Base-by-base conservation (phyloP, 2,113 vertebrate species). In the Raphicerus campestris region DNA sequence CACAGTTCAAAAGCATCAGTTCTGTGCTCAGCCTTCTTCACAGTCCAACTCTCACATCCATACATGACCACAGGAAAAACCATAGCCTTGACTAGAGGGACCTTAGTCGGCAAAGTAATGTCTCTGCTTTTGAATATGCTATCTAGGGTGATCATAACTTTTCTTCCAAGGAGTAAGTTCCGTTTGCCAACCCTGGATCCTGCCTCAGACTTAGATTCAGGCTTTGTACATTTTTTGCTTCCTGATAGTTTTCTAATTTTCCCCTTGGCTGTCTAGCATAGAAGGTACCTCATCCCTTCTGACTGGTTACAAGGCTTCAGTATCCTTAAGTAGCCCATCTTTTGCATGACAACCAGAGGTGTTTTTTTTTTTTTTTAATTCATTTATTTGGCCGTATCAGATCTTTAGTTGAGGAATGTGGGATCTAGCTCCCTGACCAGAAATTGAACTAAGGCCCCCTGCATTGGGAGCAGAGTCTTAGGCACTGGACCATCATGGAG, bases 161-260 rank as follows among this genome's bases (percentile, higher is more conserved):
- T 51, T 51, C 49, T 51, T 51, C 49, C 49, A 51, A 51, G 49
- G 49, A 51, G 14, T 51, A 51, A 51, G 49, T 55, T 45, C 24
- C 20, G 3, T 7, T 35, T 0, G 0, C 26, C 6, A 17, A 1
- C 35, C 17, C 35, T 9, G 15, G 45, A 60, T 24, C 1, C 39
- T 26, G 14, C 26, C 19, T 70, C 19, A 10, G 13, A 42, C n/a
- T 45, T 47, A 7, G 42, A 61, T 9, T 32, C 22, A 22, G 42
- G 24, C 13, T 70, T 19, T 28, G 39, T 35, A 35, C 47, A 8
- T 35, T 35, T 87, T 75, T 35, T 73, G 35, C 42, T 53, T 84
- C 87, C 35, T 3, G 35, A 0, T 83, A 24, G 47, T 53, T 80
- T 91, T 89, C 87, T 55, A 3, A 19, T n/a, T 49, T 61, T n/a